Conservation (phyloP, 2,113 vertebrate genomes). For the Struthio camelus region DNA sequence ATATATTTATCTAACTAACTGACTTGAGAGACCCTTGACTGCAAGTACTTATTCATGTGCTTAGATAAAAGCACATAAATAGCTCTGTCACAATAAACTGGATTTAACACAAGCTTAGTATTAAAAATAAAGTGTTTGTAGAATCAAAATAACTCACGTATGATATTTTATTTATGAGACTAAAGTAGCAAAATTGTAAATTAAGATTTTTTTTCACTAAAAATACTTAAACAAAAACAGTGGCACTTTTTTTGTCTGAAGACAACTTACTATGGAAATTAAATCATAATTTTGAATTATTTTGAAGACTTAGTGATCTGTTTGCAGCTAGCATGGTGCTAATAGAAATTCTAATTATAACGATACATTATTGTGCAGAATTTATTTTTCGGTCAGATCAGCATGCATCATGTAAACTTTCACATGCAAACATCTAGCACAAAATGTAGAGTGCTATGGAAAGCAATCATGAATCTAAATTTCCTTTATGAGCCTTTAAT, state of each 20-base stretch:
- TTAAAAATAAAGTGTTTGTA: neutral
- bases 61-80: neutral
- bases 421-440: neutral
- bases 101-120: neutral
- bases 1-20: conserved; percentile 42
- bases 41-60: neutral
- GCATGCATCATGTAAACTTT: neutral
- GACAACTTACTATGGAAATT: neutral
- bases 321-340: neutral
- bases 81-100: neutral
- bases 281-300: neutral
- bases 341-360: neutral
- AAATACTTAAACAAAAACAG: neutral
- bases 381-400: neutral
- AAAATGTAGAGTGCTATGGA: neutral
- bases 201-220: neutral
- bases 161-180: neutral
- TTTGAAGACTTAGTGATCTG: neutral
- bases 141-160: neutral
- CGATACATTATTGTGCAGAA: neutral
- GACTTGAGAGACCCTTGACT: neutral
- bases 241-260: neutral
- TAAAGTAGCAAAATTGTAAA: neutral
- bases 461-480: conserved; percentile 1
- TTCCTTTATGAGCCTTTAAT: conserved; percentile 12